Conservation (phyloP, 2,113 vertebrate genomes). For the Leptosomus discolor region DNA sequence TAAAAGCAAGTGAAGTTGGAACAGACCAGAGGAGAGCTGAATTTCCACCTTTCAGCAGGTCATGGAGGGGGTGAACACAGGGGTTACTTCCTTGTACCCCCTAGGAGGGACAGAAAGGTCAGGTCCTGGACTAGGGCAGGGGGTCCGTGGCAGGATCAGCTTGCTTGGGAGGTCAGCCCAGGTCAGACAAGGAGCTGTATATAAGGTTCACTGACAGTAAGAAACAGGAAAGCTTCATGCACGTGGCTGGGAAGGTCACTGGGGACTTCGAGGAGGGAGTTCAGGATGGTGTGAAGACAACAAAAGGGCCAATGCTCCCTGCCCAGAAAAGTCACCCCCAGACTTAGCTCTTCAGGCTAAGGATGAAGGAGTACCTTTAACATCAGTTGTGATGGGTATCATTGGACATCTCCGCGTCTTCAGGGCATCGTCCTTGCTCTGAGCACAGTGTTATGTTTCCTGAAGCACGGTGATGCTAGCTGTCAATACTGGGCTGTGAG, state of each 20-base stretch:
- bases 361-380: background rate
- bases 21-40: background rate
- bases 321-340: background rate
- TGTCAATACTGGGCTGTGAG: background rate
- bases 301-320: background rate
- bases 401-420: background rate
- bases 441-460: background rate
- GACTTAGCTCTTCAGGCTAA: background rate
- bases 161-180: background rate
- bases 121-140: background rate
- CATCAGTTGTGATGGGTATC: background rate
- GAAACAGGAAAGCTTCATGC: background rate
- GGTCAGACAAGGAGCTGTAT: background rate
- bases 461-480: accelerated
- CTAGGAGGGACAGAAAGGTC: background rate
- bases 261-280: background rate
- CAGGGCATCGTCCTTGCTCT: background rate
- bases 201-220: background rate
- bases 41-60: background rate
- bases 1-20: background rate
- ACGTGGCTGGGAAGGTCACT: background rate
- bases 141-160: background rate
- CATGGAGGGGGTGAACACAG: background rate
- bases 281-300: background rate
- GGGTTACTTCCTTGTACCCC: background rate